These are phyloP conservation scores for Grus americana DNA, from an alignment of 2,113 vertebrate species.

Conservation along the genomic window DNA sequence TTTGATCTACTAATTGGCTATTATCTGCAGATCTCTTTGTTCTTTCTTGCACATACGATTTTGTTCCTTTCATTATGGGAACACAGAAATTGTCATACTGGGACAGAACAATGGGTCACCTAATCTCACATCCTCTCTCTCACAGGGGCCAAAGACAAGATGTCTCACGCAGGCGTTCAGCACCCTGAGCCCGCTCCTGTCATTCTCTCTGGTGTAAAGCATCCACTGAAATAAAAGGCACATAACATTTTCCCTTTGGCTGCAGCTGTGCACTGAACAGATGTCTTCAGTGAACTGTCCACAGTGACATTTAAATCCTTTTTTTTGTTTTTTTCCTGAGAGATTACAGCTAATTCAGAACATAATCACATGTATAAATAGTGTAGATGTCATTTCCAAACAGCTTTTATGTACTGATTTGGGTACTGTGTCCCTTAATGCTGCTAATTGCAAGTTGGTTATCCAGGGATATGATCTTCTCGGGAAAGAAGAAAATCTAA, in stretches of 20 bases:
- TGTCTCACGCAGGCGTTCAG: neutral
- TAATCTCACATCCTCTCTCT: neutral
- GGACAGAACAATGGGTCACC: slow-evolving; percentile 34
- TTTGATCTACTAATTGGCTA: slow-evolving; percentile 72
- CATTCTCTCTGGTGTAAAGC: neutral
- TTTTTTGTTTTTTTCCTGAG: neutral
- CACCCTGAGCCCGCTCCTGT: neutral
- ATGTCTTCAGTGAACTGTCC: slow-evolving; percentile 38
- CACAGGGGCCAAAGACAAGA: neutral
- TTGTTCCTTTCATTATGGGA: slow-evolving; percentile 18
- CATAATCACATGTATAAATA: neutral
- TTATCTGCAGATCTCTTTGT: slow-evolving; percentile 50
- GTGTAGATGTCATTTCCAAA: neutral
- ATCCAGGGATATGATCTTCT: neutral
- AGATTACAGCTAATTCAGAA: slow-evolving; percentile 42
- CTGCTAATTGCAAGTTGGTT: neutral
- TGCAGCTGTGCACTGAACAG: slow-evolving; percentile 17
- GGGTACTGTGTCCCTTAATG: neutral
- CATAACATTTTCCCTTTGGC: neutral
- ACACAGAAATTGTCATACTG: slow-evolving; percentile 2
- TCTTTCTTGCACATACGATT: slow-evolving; percentile 1
- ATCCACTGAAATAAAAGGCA: slow-evolving; percentile 1
- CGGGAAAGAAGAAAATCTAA: neutral
- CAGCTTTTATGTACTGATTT: neutral
- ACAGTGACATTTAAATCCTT: neutral